A percentile compares a stretch with the other conserved stretches of the same genome.
Evolutionary conservation across 2,888 invertebrate species (phyloP).

Genomic region (Pseudoips prasinana): DNA sequence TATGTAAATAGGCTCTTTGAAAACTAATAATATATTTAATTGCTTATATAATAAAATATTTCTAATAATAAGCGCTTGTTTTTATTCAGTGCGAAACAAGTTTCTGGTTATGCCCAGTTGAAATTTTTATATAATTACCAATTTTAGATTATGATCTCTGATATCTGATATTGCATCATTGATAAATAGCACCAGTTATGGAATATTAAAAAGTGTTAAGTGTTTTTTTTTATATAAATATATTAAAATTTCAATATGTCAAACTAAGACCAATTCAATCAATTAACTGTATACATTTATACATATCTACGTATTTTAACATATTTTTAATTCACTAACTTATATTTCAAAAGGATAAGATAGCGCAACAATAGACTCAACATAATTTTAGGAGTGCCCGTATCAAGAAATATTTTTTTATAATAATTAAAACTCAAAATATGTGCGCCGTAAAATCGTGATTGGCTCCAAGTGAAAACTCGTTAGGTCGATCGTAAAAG

Average conservation of each 20-base stretch:
- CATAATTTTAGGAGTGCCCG: no score
- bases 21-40: constrained; percentile 16
- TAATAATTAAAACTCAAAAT: constrained; percentile 71
- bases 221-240: no score
- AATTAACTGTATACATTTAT: no score
- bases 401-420: constrained; percentile 27
- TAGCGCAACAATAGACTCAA: no score
- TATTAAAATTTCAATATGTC: not conserved
- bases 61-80: constrained; percentile 13
- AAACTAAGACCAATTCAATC: no score
- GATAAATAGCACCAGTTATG: not conserved
- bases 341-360: no score
- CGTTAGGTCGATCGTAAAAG: constrained; percentile 79
- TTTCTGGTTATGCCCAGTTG: constrained; percentile 6
- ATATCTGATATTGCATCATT: constrained; percentile 12
- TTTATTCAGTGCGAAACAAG: constrained; percentile 21
- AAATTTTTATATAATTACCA: constrained; percentile 10
- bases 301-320: no score
- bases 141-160: constrained; percentile 17
- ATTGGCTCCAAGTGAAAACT: constrained; percentile 79
- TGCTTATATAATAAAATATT: constrained; percentile 11
- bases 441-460: constrained; percentile 73
- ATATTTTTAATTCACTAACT: no score
- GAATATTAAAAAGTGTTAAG: no score
- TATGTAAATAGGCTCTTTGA: constrained; percentile 21